Evolutionary conservation across 30 jellyfish, hydroid and myxozoan genomes (phyloP), one percentile per base, ranked within the genome.

Genomic region (Hydractinia symbiolongicarpus): DNA sequence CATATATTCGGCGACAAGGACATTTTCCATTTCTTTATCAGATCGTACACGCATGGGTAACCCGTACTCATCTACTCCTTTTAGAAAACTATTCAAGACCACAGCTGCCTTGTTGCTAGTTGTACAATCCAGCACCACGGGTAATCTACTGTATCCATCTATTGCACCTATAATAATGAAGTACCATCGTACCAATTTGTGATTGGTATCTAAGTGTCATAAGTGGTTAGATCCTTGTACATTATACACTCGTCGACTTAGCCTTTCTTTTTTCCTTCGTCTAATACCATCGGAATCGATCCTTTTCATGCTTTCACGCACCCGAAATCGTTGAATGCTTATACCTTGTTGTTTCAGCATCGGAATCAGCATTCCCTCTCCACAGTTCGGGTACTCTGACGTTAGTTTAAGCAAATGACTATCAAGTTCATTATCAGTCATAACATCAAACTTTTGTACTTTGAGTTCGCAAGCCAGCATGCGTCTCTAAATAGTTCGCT

Each of bases 181-280:
- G 54, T 78, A 67, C 94, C 94, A 85, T 30, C 89, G 73, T 11
- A 85, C 85, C 49, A 77, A 89, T 70, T 85, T 85, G 81, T 50
- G 91, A 55, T 85, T 78, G 53, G 93, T 72, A 60, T 85, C 95
- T 9, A 78, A 16, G 88, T 85, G 94, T 89, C 94, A 85, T 67
- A 85, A 81, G 62, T 85, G 86, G 71, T 85, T 85, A 7, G 94
- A 73, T 14, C 94, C 94, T 72, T n/a, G n/a, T n/a, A n/a, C n/a
- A n/a, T n/a, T 78, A 81, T 85, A 85, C 15, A 85, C 84, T 54
- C 85, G 78, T 19, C 94, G 49, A 16, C 54, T 69, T 13, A 77
- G 85, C 20, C 84, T 60, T 8, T 53, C 62, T 77, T 79, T n/a
- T 72, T 70, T 85, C 50, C 94, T 67, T 6, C 55, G 53, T 72